Evolutionary conservation across 2,113 vertebrate genomes (phyloP).

Genomic region (Pteropus alecto): DNA sequence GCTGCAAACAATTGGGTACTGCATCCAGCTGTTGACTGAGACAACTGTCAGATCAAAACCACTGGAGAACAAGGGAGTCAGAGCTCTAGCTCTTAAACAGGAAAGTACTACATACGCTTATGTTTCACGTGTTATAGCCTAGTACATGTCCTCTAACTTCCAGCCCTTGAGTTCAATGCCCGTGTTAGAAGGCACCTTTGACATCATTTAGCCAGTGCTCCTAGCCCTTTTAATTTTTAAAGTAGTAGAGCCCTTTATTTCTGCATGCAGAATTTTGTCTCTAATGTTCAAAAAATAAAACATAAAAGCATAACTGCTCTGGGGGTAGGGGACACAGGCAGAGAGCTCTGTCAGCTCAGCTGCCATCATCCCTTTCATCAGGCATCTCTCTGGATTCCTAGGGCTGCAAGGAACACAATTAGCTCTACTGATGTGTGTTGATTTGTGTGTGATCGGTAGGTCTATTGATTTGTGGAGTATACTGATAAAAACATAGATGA

Average conservation of each 20-base stretch:
- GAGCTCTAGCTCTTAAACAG: background rate
- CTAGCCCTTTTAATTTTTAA: background rate
- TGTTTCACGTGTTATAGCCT: background rate
- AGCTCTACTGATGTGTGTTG: background rate
- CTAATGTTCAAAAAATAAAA: background rate
- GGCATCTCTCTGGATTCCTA: background rate
- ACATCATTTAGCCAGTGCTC: background rate
- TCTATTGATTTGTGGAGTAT: background rate
- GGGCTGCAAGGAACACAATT: background rate
- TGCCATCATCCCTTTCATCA: background rate
- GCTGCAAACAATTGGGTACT: slow-evolving; percentile 35
- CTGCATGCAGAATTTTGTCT: background rate
- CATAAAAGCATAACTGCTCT: background rate
- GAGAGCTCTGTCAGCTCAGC: background rate
- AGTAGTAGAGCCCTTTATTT: background rate
- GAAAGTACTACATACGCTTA: background rate
- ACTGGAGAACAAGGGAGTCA: background rate
- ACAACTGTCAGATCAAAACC: background rate
- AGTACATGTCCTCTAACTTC: background rate
- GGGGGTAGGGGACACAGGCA: background rate
- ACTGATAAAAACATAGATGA: background rate
- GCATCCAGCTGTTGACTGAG: slow-evolving; percentile 29
- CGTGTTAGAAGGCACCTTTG: background rate
- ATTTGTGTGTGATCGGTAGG: background rate
- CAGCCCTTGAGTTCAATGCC: background rate